A percentile compares a stretch with the other conserved stretches of the same genome.
phyloP scores from a whole-genome alignment of 92 coral and sea anemone genomes.

The Porites rus region DNA sequence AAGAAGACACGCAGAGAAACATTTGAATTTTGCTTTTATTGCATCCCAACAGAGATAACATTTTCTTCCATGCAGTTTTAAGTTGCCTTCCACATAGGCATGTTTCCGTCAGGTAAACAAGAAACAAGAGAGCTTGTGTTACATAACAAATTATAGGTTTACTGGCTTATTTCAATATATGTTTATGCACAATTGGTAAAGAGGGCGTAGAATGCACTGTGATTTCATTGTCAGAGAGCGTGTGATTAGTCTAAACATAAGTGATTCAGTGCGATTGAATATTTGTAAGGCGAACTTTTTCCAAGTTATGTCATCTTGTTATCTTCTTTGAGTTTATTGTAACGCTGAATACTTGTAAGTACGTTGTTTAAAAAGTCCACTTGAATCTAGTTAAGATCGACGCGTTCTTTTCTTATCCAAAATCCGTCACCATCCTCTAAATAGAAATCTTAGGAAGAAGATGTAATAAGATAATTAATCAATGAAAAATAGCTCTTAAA shows the following conservation, averaged over 20 bases:
- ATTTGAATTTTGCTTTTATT: neutral
- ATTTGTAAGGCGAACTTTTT: too few relatives aligned
- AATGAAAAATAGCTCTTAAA: too few relatives aligned
- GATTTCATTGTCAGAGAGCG: too few relatives aligned
- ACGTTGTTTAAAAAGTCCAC: neutral
- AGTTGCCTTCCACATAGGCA: neutral
- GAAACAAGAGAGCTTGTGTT: neutral
- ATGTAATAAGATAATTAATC: too few relatives aligned
- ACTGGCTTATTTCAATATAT: too few relatives aligned
- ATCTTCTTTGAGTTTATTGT: too few relatives aligned
- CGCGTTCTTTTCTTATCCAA: neutral
- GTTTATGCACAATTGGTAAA: too few relatives aligned
- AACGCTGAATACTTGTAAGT: too few relatives aligned
- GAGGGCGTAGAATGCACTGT: too few relatives aligned
- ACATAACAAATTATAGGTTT: neutral
- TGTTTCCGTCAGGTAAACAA: neutral
- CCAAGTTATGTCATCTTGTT: too few relatives aligned
- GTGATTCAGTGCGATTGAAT: too few relatives aligned
- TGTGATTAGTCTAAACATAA: too few relatives aligned
- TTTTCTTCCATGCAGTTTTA: neutral
- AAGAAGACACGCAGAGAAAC: neutral
- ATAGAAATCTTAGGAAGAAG: neutral
- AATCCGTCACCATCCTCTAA: neutral
- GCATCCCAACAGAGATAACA: neutral
- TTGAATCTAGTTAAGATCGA: neutral